Evolutionary conservation across 1,140 invertebrate genomes (phyloP).

Genomic region (Hylaeus anthracinus): DNA sequence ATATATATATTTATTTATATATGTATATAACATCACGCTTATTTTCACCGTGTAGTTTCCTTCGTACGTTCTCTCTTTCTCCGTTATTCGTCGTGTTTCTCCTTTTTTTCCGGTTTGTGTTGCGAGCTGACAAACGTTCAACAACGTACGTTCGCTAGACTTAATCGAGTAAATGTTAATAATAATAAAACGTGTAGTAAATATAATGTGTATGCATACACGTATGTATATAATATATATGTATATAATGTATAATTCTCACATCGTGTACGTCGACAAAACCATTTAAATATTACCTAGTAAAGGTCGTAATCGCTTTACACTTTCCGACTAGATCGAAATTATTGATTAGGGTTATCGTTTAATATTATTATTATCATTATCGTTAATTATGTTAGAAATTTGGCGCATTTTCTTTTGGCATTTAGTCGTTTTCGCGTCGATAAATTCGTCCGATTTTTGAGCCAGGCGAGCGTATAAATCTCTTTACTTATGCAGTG

Average conservation of each 20-base stretch:
- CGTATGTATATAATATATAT: conserved; percentile 28
- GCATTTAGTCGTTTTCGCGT: conserved; percentile 20
- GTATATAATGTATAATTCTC: conserved; percentile 44
- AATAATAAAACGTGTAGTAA: conserved; percentile 68
- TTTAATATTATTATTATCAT: conserved; percentile 44
- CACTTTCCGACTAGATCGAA: conserved; percentile 29
- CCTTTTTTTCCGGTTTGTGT: conserved; percentile 1
- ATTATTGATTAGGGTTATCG: conserved; percentile 48
- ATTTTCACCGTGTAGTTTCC: neutral
- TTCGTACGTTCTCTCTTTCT: neutral
- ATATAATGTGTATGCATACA: conserved; percentile 55
- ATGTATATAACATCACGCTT: conserved; percentile 33
- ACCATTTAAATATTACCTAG: conserved; percentile 39
- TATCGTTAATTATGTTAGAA: conserved; percentile 34
- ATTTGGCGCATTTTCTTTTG: conserved; percentile 39
- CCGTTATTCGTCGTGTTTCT: neutral
- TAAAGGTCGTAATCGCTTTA: conserved; percentile 28
- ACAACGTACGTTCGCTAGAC: conserved; percentile 46
- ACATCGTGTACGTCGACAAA: conserved; percentile 32
- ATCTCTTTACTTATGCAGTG: neutral
- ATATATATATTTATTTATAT: conserved; percentile 26
- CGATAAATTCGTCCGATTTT: conserved; percentile 32
- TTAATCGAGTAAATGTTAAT: conserved; percentile 43
- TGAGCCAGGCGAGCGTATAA: conserved; percentile 20
- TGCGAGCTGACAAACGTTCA: conserved; percentile 30